These are phyloP conservation scores for Xylota segnis DNA, from an alignment of 2,888 invertebrate species.

Conservation along the genomic window DNA sequence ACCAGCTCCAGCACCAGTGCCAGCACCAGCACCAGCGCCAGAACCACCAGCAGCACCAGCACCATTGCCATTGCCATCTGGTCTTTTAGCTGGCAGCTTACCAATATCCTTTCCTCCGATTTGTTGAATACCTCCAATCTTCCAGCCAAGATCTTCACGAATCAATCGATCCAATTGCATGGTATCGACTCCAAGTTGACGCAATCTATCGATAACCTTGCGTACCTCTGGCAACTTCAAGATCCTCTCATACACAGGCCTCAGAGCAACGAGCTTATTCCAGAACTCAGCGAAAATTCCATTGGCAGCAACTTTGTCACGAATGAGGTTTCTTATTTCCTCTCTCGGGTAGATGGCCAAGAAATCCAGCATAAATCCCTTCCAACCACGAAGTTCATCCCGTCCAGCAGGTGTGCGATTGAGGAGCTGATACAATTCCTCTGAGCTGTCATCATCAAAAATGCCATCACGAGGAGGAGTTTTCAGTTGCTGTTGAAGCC, in stretches of 20 bases:
- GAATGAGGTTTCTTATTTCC: constrained; percentile 79
- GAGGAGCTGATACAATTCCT: constrained; percentile 77
- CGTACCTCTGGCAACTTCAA: constrained; percentile 78
- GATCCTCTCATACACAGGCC: constrained; percentile 81
- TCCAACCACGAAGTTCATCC: constrained; percentile 80
- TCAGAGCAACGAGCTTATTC: constrained; percentile 78
- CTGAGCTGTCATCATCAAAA: constrained; percentile 77
- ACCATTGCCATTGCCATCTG: background rate
- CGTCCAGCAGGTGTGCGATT: constrained; percentile 79
- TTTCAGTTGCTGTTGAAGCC: constrained; percentile 80
- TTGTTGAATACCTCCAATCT: background rate
- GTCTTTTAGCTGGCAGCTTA: background rate
- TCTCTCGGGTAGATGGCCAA: constrained; percentile 79
- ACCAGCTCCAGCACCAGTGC: background rate
- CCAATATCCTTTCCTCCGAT: constrained; percentile 11
- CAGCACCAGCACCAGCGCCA: too few species aligned
- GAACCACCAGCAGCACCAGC: background rate
- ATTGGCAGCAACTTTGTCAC: constrained; percentile 79
- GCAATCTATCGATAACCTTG: constrained; percentile 78
- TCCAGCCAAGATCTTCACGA: constrained; percentile 81
- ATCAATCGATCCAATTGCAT: constrained; percentile 79
- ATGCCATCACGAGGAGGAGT: constrained; percentile 62
- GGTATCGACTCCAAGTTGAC: constrained; percentile 79
- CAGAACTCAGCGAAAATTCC: constrained; percentile 81
- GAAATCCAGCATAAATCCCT: constrained; percentile 81